Conservation (phyloP, 2,113 vertebrate genomes). For the Gulo gulo region DNA sequence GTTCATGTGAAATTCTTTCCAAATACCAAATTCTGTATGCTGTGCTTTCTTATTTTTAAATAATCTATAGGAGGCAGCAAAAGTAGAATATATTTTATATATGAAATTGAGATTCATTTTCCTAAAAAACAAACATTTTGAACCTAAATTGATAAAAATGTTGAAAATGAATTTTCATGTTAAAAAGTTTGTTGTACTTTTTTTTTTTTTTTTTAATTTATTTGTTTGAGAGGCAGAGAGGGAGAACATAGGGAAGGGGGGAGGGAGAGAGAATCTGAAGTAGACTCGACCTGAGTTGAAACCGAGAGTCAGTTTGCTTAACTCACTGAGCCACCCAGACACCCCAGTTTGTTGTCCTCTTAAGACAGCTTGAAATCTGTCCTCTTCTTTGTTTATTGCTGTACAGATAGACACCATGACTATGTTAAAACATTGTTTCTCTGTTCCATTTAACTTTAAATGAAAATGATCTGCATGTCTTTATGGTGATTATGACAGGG, state of each 20-base stretch:
- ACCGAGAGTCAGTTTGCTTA: neutral
- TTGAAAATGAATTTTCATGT: neutral
- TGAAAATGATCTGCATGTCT: neutral
- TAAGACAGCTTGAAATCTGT: neutral
- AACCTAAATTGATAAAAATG: neutral
- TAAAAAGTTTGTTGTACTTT: neutral
- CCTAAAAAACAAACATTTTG: neutral
- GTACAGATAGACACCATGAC: neutral
- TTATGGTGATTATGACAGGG: neutral
- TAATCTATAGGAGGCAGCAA: neutral
- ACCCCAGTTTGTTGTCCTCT: neutral
- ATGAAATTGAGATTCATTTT: neutral
- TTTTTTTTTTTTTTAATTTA: neutral
- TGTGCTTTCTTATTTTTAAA: neutral
- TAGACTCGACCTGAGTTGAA: neutral
- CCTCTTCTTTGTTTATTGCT: neutral
- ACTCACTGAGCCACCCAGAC: neutral
- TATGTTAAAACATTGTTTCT: neutral
- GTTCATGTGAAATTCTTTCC: neutral
- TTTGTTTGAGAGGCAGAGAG: neutral
- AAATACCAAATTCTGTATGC: neutral
- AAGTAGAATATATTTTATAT: neutral
- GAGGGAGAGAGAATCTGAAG: neutral
- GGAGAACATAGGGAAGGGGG: fast-evolving
- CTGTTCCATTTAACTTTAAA: neutral